Conservation (phyloP, 2,113 vertebrate species). For the Nibea albiflora region DNA sequence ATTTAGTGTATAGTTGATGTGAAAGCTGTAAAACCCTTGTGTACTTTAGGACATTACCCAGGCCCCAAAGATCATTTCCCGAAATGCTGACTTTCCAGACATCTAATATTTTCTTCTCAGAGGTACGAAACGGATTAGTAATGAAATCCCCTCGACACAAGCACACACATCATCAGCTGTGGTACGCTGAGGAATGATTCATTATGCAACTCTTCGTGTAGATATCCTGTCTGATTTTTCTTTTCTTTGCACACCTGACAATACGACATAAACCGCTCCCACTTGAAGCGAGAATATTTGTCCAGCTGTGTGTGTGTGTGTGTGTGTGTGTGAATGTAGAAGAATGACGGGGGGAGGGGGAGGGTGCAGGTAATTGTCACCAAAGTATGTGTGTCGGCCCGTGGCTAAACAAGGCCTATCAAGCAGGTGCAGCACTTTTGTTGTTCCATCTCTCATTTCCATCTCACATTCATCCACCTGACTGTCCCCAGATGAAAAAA, state of each 20-base stretch:
- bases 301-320: conserved; percentile 7
- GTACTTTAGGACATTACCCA: not conserved
- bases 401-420: conserved; percentile 62
- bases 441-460: conserved; percentile 66
- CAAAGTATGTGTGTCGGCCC: conserved; percentile 42
- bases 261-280: conserved; percentile 11
- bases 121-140: conserved; percentile 32
- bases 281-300: conserved; percentile 16
- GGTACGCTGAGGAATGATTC: conserved; percentile 16
- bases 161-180: conserved; percentile 14
- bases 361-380: conserved; percentile 54
- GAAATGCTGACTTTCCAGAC: conserved; percentile 31
- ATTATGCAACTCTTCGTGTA: conserved; percentile 21
- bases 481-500: conserved; percentile 31
- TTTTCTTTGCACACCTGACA: conserved; percentile 32
- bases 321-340: not conserved
- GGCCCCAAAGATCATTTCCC: not conserved
- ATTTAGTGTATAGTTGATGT: not conserved
- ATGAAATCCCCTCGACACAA: conserved; percentile 33
- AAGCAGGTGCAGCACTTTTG: conserved; percentile 51
- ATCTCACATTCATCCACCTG: conserved; percentile 52
- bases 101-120: conserved; percentile 10
- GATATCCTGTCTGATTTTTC: conserved; percentile 48
- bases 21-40: not conserved
- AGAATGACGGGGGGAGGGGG: not conserved